A percentile compares a stretch with the other conserved stretches of the same genome.
Evolutionary conservation across 2,797 vertebrate species (phyloP).

Genomic region (Lophotriccus pileatus): DNA sequence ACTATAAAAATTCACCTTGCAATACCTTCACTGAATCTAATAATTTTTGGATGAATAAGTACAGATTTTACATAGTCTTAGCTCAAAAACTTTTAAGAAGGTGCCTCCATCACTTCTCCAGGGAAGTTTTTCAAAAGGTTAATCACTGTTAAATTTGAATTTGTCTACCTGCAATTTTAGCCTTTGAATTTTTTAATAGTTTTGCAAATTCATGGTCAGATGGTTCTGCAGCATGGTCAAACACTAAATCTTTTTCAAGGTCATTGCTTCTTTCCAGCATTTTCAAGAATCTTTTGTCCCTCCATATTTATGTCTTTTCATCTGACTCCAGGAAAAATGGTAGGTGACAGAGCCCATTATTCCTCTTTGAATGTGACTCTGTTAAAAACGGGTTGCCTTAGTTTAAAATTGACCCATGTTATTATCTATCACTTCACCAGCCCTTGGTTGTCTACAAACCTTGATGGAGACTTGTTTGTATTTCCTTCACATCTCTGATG

Average conservation of each 20-base stretch:
- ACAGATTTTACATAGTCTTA: slow-evolving; percentile 28
- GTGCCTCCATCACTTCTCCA: not conserved
- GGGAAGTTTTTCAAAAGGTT: slow-evolving; percentile 41
- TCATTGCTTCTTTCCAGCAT: not conserved
- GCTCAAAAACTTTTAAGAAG: slow-evolving; percentile 18
- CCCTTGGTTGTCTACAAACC: not conserved
- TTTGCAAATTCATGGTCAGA: not conserved
- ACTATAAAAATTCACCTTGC: slow-evolving; percentile 57
- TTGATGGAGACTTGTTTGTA: not conserved
- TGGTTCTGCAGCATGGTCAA: not conserved
- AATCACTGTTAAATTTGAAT: slow-evolving; percentile 21
- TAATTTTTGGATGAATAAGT: slow-evolving; percentile 40
- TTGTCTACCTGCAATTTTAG: slow-evolving; percentile 6
- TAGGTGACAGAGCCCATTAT: not conserved
- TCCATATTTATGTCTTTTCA: slow-evolving; percentile 16
- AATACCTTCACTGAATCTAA: slow-evolving; percentile 12
- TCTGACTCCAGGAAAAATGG: not conserved
- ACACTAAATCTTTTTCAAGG: slow-evolving; percentile 28
- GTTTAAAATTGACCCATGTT: not conserved
- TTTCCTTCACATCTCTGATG: not conserved
- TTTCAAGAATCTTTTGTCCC: slow-evolving; percentile 2
- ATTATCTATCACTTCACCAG: not conserved
- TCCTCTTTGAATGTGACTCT: not conserved
- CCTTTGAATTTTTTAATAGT: not conserved
- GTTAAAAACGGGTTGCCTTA: not conserved